Evolutionary conservation across 2,888 invertebrate genomes (phyloP), one percentile per base, ranked within the genome.

Genomic region (Gastracanthus pulcherrimus): DNA sequence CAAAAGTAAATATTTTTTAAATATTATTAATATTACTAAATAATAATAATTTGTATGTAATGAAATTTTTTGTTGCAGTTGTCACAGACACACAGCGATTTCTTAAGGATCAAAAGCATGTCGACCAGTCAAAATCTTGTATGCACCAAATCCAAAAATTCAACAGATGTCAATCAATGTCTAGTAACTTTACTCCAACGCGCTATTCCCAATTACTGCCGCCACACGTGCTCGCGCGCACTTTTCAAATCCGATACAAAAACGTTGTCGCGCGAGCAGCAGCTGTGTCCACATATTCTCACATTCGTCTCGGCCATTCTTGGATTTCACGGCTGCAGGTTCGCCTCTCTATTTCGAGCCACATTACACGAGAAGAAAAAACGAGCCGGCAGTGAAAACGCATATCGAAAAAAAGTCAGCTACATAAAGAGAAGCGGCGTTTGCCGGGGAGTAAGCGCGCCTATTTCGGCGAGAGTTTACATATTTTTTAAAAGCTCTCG

Each of bases 281-380:
- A n/a, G n/a, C n/a, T n/a, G n/a, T n/a, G n/a, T n/a, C n/a, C n/a
- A n/a, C n/a, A n/a, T n/a, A n/a, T n/a, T 71, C 66, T 71, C 19
- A 6, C 13, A 78, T 71, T 78, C 26, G 71, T 26, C 23, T 62
- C 55, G 41, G 36, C 29, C 13, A 71, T 71, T 64, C 51, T 51
- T 55, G 29, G 26, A 78, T 71, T 78, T 78, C 51, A 78, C 71
- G 78, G 71, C 36, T 51, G 71, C 78, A 71, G 71, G 64, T 71
- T 71, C 13, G 6, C n/a, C 23, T 51, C 1, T 36, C 34, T 16
- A n/a, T 3, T 36, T 13, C 29, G 34, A 36, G 71, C 45, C 3
- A 2, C 7, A 36, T 71, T 55, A 71, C n/a, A 71, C 7, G 0
- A 69, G 29, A n/a, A 45, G 48, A 11, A 58, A 58, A 48, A 36